Base-by-base conservation (phyloP, 2,888 invertebrate species). In the Dastarcus helophoroides region DNA sequence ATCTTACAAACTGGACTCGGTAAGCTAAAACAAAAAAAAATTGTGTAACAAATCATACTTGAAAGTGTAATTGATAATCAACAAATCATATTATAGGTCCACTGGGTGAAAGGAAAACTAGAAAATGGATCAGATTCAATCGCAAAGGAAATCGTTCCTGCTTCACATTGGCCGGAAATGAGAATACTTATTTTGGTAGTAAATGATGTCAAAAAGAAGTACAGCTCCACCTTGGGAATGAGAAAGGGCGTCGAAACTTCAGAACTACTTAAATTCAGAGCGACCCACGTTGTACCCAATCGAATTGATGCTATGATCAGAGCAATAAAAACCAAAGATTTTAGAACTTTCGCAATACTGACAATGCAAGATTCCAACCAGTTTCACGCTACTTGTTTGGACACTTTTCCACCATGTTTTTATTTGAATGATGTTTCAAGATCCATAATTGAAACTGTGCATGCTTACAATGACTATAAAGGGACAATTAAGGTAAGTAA, bases 311-410 rank as follows among this genome's bases (percentile, higher is more conserved):
- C 63, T 29, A 76, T 84, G 48, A 64, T 39, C 12, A 37, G 54
- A 31, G 67, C 69, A 0, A 84, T 93, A 32, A 44, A 63, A 32
- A 56, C 67, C 0, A 77, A 66, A 47, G 71, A 97, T 62, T 98
- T 94, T 58, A 53, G 69, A 14, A 69, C 63, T 22, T 93, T 97
- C 67, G 93, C 89, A n/a, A 77, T 84, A 53, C 68, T 95, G 12
- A 91, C 93, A 0, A 99, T 99, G 86, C 79, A 78, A 60, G 98
- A 98, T 51, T 94, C 94, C 37, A 97, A 98, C 68, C 89, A 94
- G 56, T 80, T 98, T 51, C 98, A 98, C 68, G 91, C 94, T 0
- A 69, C 89, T 14, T 89, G 89, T 49, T 62, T 90, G 37, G 97
- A 97, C 56, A 85, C 95, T 0, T 90, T 75, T 64, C 97, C 98